A percentile compares a stretch with the other conserved stretches of the same genome.
Conservation (phyloP, 1,140 invertebrate species). For the Temnothorax curvispinosus region DNA sequence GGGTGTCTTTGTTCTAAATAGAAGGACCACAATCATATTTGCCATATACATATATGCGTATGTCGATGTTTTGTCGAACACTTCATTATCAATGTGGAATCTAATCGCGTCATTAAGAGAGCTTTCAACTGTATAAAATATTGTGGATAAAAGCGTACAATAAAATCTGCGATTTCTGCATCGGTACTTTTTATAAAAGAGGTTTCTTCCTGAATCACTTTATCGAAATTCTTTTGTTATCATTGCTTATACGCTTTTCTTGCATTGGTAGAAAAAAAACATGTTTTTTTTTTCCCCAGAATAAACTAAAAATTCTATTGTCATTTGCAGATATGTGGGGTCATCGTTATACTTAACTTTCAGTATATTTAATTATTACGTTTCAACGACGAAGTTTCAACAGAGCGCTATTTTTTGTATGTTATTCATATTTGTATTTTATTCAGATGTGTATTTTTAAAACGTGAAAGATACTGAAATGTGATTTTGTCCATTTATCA, state of each 20-base stretch:
- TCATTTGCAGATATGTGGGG: background rate
- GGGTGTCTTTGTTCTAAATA: background rate
- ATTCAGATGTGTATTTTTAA: background rate
- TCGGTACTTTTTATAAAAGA: background rate
- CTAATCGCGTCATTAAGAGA: constrained; percentile 33
- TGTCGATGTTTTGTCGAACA: constrained; percentile 1
- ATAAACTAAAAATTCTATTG: background rate
- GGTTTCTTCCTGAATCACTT: background rate
- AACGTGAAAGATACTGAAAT: background rate
- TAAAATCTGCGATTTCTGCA: background rate
- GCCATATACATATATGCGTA: background rate
- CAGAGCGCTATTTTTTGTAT: background rate
- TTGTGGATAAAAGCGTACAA: constrained; percentile 8
- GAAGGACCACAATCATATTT: constrained; percentile 8
- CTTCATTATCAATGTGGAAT: constrained; percentile 14
- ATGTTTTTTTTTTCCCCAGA: background rate
- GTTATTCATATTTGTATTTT: background rate
- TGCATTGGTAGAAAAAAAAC: background rate
- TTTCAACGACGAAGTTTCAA: background rate
- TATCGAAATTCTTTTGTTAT: constrained; percentile 5
- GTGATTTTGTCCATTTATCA: background rate
- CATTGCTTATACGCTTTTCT: background rate
- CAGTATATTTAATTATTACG: background rate
- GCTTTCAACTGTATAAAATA: constrained; percentile 15
- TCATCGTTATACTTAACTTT: background rate